Percentiles rank a stretch among this genome's conserved stretches.
Evolutionary conservation across 2,797 vertebrate genomes (phyloP).

Genomic region (Ctenopoma multispine): DNA sequence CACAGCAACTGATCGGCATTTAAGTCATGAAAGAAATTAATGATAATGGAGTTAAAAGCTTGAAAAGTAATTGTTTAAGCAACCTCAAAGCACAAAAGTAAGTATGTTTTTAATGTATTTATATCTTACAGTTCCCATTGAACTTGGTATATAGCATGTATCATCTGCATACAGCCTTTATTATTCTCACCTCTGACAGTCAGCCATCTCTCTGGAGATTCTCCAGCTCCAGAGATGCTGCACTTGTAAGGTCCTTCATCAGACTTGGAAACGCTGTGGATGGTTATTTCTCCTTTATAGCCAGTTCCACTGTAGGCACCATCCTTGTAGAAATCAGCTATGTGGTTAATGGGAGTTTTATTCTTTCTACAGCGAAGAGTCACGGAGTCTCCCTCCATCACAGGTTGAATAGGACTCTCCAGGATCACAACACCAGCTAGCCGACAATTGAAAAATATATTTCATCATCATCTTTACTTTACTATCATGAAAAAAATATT

Average conservation of each 20-base stretch:
- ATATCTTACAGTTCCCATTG: too few species aligned
- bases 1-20: not conserved
- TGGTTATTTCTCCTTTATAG: not conserved
- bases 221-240: not conserved
- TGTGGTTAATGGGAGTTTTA: fast-evolving
- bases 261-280: conserved; percentile 15
- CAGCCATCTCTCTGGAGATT: conserved; percentile 29
- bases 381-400: conserved; percentile 12
- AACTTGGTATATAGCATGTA: not conserved
- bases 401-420: conserved; percentile 28
- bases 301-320: not conserved
- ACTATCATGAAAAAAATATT: too few species aligned
- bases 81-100: too few species aligned
- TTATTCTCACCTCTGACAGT: not conserved
- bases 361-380: not conserved
- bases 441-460: not conserved
- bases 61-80: too few species aligned
- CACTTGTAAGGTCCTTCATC: conserved; percentile 25
- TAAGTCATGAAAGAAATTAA: too few species aligned
- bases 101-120: too few species aligned
- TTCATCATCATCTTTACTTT: too few species aligned
- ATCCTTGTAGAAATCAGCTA: conserved; percentile 27
- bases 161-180: too few species aligned
- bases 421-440: not conserved
- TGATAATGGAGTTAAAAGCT: too few species aligned